These are phyloP conservation scores for Denticeps clupeoides DNA, from an alignment of 2,797 vertebrate species.

Conservation along the genomic window DNA sequence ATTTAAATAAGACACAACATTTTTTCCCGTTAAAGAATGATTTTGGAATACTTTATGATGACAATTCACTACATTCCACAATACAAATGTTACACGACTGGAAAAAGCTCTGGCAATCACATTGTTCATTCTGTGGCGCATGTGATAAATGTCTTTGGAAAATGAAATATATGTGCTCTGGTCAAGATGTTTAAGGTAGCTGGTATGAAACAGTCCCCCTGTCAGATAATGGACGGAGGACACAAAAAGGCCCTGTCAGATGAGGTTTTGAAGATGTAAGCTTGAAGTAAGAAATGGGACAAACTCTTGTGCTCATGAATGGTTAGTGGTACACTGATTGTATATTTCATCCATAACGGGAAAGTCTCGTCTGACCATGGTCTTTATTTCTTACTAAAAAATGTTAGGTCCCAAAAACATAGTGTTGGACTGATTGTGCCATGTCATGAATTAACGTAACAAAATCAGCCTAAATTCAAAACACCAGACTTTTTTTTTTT, in stretches of 20 bases:
- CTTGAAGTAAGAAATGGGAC: too few species aligned
- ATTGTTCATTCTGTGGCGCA: conserved; percentile 20
- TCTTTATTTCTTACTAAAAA: not conserved
- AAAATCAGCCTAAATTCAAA: not conserved
- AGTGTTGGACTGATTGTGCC: not conserved
- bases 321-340: too few species aligned
- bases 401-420: not conserved
- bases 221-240: not conserved
- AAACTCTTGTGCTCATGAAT: too few species aligned
- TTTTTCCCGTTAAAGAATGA: conserved; percentile 30
- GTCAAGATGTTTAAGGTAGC: conserved; percentile 11
- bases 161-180: conserved; percentile 11
- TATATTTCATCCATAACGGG: too few species aligned
- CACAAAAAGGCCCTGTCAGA: too few species aligned
- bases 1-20: conserved; percentile 38
- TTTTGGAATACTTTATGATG: conserved; percentile 36
- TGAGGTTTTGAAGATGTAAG: too few species aligned
- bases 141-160: conserved; percentile 30
- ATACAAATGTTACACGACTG: conserved; percentile 23
- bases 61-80: conserved; percentile 31
- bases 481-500: too few species aligned
- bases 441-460: not conserved
- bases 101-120: conserved; percentile 13
- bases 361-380: too few species aligned
- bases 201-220: not conserved